phyloP scores from a whole-genome alignment of 2,797 vertebrate species.

The Acipenser ruthenus region DNA sequence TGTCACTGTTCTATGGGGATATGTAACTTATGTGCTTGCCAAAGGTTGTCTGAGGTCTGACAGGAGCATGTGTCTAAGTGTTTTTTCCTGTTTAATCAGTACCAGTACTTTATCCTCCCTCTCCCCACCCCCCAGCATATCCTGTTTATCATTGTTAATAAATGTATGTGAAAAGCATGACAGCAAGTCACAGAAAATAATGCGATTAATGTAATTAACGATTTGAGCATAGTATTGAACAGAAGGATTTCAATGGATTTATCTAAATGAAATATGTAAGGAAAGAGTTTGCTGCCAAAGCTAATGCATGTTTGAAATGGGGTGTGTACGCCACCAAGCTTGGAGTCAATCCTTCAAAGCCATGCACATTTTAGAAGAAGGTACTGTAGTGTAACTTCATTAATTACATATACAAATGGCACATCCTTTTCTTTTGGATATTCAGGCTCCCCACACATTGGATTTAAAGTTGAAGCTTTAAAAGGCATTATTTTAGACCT shows the following conservation, averaged over 20 bases:
- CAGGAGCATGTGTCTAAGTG: not conserved
- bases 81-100: not conserved
- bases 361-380: not conserved
- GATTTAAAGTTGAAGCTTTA: conserved; percentile 39
- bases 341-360: not conserved
- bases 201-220: too few species aligned
- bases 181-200: too few species aligned
- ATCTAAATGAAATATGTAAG: not conserved
- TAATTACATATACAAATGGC: not conserved
- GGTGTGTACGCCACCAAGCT: not conserved
- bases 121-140: not conserved
- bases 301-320: not conserved
- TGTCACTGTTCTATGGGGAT: not conserved
- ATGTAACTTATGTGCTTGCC: not conserved
- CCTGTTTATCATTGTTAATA: not conserved
- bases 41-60: not conserved
- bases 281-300: not conserved
- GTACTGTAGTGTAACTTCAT: conserved; percentile 3
- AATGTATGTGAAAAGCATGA: too few species aligned
- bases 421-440: not conserved
- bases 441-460: conserved; percentile 36
- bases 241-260: not conserved
- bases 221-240: too few species aligned
- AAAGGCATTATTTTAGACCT: conserved; percentile 20
- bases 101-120: not conserved